A percentile compares a stretch with the other conserved stretches of the same genome.
phyloP scores from a whole-genome alignment of 2,888 invertebrate species.

The Odiellus spinosus region DNA sequence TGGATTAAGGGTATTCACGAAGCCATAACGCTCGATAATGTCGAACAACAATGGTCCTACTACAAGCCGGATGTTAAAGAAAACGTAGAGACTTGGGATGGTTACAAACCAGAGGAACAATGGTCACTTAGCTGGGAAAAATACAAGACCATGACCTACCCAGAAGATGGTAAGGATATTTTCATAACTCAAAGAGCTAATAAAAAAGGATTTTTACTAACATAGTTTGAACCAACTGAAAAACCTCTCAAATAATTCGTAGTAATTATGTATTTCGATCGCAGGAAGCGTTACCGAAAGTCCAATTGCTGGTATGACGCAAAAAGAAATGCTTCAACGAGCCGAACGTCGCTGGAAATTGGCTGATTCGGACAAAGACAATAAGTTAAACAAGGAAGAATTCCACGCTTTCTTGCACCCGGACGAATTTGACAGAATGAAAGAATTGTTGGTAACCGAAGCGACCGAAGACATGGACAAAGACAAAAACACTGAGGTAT shows the following conservation, averaged over 20 bases:
- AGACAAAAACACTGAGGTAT: slow-evolving; percentile 36
- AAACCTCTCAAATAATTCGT: too few species aligned
- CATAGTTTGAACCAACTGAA: too few species aligned
- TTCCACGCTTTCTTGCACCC: slow-evolving; percentile 22
- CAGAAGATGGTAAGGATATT: slow-evolving; percentile 16
- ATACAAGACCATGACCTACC: slow-evolving; percentile 20
- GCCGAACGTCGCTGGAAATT: slow-evolving; percentile 21
- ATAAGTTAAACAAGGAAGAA: slow-evolving; percentile 19
- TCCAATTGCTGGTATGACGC: slow-evolving; percentile 10
- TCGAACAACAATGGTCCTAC: slow-evolving; percentile 22
- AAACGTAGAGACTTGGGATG: slow-evolving; percentile 17
- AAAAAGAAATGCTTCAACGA: slow-evolving; percentile 16
- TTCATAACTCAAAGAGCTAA: too few species aligned
- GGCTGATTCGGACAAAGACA: slow-evolving; percentile 21
- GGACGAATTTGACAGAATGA: slow-evolving; percentile 20
- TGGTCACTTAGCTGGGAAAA: slow-evolving; percentile 20
- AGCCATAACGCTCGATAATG: slow-evolving; percentile 19
- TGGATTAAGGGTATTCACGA: slow-evolving; percentile 19
- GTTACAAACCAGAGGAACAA: slow-evolving; percentile 19
- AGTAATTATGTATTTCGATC: too few species aligned
- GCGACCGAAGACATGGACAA: slow-evolving; percentile 40
- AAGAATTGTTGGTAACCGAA: slow-evolving; percentile 28
- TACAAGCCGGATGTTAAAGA: slow-evolving; percentile 21
- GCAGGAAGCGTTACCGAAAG: neutral
- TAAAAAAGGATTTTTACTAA: too few species aligned